phyloP scores from a whole-genome alignment of 2,797 vertebrate species.

The Bucorvus abyssinicus region DNA sequence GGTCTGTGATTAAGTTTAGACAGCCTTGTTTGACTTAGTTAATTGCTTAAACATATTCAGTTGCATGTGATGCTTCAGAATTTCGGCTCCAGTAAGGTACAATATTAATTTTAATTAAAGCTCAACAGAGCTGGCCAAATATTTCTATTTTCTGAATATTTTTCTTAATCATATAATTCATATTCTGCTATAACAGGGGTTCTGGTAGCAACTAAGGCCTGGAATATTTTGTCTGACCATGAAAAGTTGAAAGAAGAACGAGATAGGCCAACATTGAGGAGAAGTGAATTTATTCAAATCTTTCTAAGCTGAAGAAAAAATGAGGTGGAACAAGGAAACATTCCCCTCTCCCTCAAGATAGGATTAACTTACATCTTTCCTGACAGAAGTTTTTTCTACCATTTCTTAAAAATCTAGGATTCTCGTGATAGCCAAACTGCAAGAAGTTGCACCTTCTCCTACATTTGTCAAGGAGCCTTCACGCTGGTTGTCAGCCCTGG shows the following conservation, averaged over 20 bases:
- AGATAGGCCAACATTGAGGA: background rate
- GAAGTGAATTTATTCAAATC: background rate
- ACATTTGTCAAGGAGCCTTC: background rate
- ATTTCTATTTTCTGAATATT: constrained; percentile 74
- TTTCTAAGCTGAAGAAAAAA: background rate
- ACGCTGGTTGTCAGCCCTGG: background rate
- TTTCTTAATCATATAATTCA: constrained; percentile 65
- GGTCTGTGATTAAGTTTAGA: constrained; percentile 69
- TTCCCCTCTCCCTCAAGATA: background rate
- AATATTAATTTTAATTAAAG: constrained; percentile 83
- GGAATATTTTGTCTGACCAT: background rate
- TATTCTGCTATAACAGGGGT: constrained; percentile 39
- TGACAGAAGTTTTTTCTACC: background rate
- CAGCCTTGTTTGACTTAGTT: constrained; percentile 71
- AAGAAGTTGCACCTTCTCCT: background rate
- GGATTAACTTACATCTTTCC: background rate
- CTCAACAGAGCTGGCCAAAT: constrained; percentile 72
- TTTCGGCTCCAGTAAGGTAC: constrained; percentile 73
- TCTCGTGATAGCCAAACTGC: too few species aligned
- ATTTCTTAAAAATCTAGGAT: background rate
- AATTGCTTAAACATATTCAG: constrained; percentile 80
- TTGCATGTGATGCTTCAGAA: constrained; percentile 66
- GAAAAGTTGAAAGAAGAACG: background rate
- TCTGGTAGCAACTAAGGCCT: background rate
- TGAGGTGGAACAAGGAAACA: background rate